Evolutionary conservation across 2,888 invertebrate genomes (phyloP), one percentile per base, ranked within the genome.

Genomic region (Taenaris catops): DNA sequence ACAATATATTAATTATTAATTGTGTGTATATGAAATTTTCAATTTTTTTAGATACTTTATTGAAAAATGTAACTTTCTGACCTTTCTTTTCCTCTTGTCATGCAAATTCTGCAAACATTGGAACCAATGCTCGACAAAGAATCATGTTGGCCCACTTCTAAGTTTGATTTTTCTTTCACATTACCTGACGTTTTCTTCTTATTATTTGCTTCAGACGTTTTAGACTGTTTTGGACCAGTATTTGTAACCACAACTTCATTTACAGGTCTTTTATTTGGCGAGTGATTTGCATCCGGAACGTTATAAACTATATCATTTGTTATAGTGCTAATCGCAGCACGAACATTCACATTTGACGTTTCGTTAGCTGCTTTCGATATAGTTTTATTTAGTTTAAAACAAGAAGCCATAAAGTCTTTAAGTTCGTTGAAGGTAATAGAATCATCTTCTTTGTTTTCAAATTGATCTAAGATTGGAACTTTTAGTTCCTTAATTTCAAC

Each of bases 91-190:
- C 86, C 86, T 38, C 76, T 63, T 1, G 84, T 84, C 86, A 87
- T 87, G 76, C 92, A 92, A 58, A 92, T 92, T 50, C 92, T 87
- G 67, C 92, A 92, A 53, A 90, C 89, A 58, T 84, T 89, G 20
- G 90, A 90, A 25, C 87, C 87, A 49, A 89, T 88, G 52, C 89
- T 89, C 19, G 86, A 86, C 4, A 87, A 53, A 0, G 86, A 86
- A 48, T 81, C 80, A 43, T 75, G 71, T 34, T 64, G 69, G 6
- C 68, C 54, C 5, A 79, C 38, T 1, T 48, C 63, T 29, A 73
- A 54, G 19, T 80, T 79, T 1, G 81, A 74, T 45, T 61, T 71
- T 24, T 76, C 80, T 0, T 83, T 73, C 1, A 68, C 19, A 51
- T 42, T 71, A 0, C 59, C 70, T 0, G 78, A 65, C 9, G 57